Base-by-base conservation (phyloP, 2,888 invertebrate species). In the Isotomurus palustris region DNA sequence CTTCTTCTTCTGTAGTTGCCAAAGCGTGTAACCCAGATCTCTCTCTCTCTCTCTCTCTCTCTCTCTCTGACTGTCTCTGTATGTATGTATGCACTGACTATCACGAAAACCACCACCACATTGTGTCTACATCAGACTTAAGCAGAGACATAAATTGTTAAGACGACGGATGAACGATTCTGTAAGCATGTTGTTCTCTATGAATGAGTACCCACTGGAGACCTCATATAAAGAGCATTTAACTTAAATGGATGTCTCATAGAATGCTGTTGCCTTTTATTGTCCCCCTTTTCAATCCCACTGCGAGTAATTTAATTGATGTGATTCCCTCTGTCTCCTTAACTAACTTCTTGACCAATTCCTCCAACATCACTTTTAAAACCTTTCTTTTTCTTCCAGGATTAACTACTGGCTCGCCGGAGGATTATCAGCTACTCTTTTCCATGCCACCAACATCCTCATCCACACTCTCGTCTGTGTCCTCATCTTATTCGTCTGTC, bases 371-470 rank as follows among this genome's bases (percentile, higher is more conserved):
- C 36, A 21, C 35, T 49, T 14, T 17, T n/a, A 28, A 32, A 14
- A 41, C 56, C 53, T 51, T 53, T 36, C 49, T 60, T 43, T 49
- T 52, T 24, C 53, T 80, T 84, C 66, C 83, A 87, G 90, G 71
- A 77, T 85, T 66, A 91, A 90, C 79, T 84, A 86, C 77, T 77
- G 81, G 66, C 76, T 86, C 50, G 84, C 84, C 44, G 63, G 64
- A 69, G 86, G 86, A 2, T 76, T 86, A 61, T 81, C 82, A 47
- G 83, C 86, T 10, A 79, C 82, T 75, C 88, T 89, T 81, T 91
- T 87, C 79, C 91, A 91, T 76, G 79, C 82, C 45, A 84, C 84
- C 71, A 91, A 91, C 76, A 82, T 89, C 51, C 75, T 83, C 41
- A 80, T 90, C 56, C 91, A 91, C 77, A 83, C 84, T 2, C 77